phyloP scores from a whole-genome alignment of 2,888 invertebrate genomes.

The Eilema sororculum region DNA sequence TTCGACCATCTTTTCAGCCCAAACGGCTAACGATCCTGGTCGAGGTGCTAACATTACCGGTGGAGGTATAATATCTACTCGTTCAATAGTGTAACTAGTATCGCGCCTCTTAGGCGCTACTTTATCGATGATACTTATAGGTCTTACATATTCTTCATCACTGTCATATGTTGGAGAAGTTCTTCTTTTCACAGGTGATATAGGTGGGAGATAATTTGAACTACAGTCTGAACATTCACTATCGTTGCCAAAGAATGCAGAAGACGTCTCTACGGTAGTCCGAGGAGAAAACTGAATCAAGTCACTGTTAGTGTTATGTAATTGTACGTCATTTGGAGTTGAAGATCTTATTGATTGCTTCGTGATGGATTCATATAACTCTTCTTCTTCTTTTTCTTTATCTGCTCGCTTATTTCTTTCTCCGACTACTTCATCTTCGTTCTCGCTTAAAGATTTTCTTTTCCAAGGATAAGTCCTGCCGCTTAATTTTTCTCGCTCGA shows the following conservation, averaged over 20 bases:
- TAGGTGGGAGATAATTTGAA: slow-evolving; percentile 70
- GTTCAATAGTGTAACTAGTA: slow-evolving; percentile 71
- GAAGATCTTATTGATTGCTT: slow-evolving; percentile 51
- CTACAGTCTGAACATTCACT: slow-evolving; percentile 68
- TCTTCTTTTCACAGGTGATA: slow-evolving; percentile 42
- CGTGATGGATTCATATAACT: slow-evolving; percentile 66
- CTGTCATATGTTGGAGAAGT: slow-evolving; percentile 62
- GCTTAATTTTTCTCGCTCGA: slow-evolving; percentile 91
- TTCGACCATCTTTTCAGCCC: slow-evolving; percentile 84
- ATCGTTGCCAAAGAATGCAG: slow-evolving; percentile 65
- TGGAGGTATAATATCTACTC: slow-evolving; percentile 82
- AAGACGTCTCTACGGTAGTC: slow-evolving; percentile 52
- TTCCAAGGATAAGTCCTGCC: slow-evolving; percentile 92
- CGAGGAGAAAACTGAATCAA: slow-evolving; percentile 77
- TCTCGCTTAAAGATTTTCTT: slow-evolving; percentile 54
- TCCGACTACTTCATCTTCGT: slow-evolving; percentile 59
- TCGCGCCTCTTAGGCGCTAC: slow-evolving; percentile 72
- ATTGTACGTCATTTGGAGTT: slow-evolving; percentile 49
- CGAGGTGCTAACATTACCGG: slow-evolving; percentile 78
- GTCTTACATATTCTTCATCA: slow-evolving; percentile 75
- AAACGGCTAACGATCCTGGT: slow-evolving; percentile 74
- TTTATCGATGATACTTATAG: slow-evolving; percentile 74
- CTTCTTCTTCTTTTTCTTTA: slow-evolving; percentile 61
- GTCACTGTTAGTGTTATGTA: slow-evolving; percentile 64
- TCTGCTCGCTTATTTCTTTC: slow-evolving; percentile 42